Percentiles rank a stretch among this genome's conserved stretches.
phyloP scores from a whole-genome alignment of 2,888 invertebrate genomes.

The Scotopteryx bipunctaria region DNA sequence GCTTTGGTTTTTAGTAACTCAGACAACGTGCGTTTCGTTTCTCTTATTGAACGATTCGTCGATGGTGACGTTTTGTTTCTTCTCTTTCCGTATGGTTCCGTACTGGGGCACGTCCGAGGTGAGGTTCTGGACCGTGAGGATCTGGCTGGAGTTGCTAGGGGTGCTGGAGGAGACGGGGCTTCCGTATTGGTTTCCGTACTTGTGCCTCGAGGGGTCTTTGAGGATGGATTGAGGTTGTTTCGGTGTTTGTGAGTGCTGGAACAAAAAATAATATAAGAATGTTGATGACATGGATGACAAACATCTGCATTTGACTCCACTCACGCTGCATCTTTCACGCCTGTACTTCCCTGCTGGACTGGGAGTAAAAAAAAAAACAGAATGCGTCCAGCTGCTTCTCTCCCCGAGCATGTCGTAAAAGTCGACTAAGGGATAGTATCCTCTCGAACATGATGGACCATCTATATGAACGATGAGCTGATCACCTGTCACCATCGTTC shows the following conservation, averaged over 20 bases:
- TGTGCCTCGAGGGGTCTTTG: constrained; percentile 85
- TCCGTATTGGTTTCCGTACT: constrained; percentile 81
- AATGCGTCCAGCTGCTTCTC: too few relatives aligned
- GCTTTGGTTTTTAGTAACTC: constrained; percentile 35
- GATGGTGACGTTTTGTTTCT: constrained; percentile 79
- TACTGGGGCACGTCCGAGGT: constrained; percentile 78
- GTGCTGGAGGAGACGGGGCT: constrained; percentile 73
- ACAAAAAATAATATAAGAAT: constrained; percentile 42
- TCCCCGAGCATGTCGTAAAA: too few relatives aligned
- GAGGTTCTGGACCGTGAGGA: constrained; percentile 84
- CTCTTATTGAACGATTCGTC: constrained; percentile 74
- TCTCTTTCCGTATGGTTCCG: constrained; percentile 79
- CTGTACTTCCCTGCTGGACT: too few relatives aligned
- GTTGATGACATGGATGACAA: too few relatives aligned
- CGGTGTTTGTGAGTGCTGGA: constrained; percentile 73
- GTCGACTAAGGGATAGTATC: too few relatives aligned
- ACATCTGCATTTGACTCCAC: too few relatives aligned
- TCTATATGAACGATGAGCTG: too few relatives aligned
- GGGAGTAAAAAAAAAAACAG: too few relatives aligned
- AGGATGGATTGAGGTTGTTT: constrained; percentile 86
- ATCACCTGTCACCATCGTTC: too few relatives aligned
- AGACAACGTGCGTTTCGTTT: constrained; percentile 75
- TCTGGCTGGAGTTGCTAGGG: constrained; percentile 78
- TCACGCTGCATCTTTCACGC: too few relatives aligned
- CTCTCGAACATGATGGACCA: too few relatives aligned